Evolutionary conservation across 2,888 invertebrate genomes (phyloP).

Genomic region (Busseola fusca): DNA sequence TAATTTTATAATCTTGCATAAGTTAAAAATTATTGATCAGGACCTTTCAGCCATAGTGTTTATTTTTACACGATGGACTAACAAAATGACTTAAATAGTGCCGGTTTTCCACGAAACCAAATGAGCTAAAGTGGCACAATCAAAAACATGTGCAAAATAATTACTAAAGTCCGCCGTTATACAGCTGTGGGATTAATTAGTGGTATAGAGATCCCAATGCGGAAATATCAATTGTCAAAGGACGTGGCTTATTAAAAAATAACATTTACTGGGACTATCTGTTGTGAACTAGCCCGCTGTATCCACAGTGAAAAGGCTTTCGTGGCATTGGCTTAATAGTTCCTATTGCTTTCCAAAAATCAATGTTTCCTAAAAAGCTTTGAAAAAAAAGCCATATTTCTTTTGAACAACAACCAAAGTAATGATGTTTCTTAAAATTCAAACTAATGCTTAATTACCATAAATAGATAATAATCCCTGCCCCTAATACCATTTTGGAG

Average conservation of each 20-base stretch:
- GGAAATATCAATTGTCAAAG: conserved; percentile 75
- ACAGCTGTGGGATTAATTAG: conserved; percentile 65
- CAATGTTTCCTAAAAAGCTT: too few species aligned
- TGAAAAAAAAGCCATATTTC: neutral
- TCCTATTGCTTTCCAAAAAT: neutral
- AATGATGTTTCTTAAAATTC: neutral
- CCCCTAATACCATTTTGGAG: conserved; percentile 7
- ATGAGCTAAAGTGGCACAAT: conserved; percentile 55
- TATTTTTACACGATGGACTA: neutral
- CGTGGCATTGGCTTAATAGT: neutral
- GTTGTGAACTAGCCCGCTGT: conserved; percentile 57
- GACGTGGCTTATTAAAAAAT: conserved; percentile 65
- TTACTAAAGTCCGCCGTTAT: conserved; percentile 61
- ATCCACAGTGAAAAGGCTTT: conserved; percentile 13
- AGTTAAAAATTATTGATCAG: neutral
- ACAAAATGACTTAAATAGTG: conserved; percentile 3
- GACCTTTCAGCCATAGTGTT: neutral
- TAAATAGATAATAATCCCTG: conserved; percentile 7
- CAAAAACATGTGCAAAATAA: conserved; percentile 69
- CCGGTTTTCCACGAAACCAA: conserved; percentile 23
- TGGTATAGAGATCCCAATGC: conserved; percentile 61
- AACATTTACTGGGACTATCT: conserved; percentile 66
- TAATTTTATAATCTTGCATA: neutral
- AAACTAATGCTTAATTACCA: conserved; percentile 5
- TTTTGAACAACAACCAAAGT: neutral